A percentile compares a stretch with the other conserved stretches of the same genome.
Conservation (phyloP, 2,888 invertebrate genomes). For the Vanessa cardui region DNA sequence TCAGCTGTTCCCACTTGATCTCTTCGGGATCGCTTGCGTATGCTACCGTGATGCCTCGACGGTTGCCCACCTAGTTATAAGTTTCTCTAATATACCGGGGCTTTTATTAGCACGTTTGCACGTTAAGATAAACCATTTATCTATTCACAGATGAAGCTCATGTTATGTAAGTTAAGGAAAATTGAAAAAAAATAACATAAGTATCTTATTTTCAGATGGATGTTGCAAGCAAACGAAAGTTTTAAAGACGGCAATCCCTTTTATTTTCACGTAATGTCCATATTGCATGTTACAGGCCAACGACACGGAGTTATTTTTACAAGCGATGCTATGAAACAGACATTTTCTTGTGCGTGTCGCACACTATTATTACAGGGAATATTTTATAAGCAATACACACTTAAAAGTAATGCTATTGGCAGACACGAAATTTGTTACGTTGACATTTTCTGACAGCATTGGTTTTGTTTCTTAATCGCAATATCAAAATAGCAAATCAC, state of each 20-base stretch:
- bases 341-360: constrained; percentile 50
- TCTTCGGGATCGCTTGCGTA: too few species aligned
- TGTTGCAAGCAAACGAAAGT: constrained; percentile 20
- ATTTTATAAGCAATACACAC: constrained; percentile 45
- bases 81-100: too few species aligned
- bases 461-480: neutral
- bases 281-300: constrained; percentile 52
- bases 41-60: too few species aligned
- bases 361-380: constrained; percentile 49
- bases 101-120: too few species aligned
- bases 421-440: constrained; percentile 12
- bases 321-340: constrained; percentile 48
- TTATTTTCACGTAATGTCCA: constrained; percentile 54
- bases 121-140: too few species aligned
- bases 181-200: neutral
- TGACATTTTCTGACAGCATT: constrained; percentile 1
- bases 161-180: too few species aligned
- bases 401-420: constrained; percentile 34
- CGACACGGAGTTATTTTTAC: constrained; percentile 37
- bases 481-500: neutral
- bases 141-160: too few species aligned
- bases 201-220: neutral
- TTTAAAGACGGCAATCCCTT: constrained; percentile 40
- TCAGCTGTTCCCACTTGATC: too few species aligned
- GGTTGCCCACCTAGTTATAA: too few species aligned